Conservation (phyloP, 2,113 vertebrate species). For the Agelaius tricolor region DNA sequence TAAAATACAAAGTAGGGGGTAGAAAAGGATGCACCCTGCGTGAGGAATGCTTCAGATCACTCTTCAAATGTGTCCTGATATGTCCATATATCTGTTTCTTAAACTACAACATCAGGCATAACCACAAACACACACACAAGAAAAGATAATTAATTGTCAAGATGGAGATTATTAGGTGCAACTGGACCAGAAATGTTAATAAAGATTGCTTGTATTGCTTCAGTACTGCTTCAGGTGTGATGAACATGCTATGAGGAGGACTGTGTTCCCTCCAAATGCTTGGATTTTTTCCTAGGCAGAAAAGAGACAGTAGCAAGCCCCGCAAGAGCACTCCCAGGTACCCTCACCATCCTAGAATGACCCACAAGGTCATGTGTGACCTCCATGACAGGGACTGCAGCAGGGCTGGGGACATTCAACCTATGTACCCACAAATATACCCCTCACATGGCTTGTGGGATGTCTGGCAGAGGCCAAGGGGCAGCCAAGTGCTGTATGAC, state of each 20-base stretch:
- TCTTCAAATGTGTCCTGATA: neutral
- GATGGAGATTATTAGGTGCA: neutral
- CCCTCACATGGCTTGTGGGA: neutral
- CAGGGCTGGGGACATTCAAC: neutral
- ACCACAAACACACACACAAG: neutral
- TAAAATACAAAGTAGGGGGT: neutral
- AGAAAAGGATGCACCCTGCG: neutral
- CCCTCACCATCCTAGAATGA: neutral
- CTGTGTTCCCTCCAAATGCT: neutral
- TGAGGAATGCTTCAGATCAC: neutral
- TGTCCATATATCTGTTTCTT: neutral
- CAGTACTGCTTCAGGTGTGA: neutral
- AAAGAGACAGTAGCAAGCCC: neutral
- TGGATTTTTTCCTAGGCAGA: neutral
- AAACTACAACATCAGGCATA: neutral
- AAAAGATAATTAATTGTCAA: neutral
- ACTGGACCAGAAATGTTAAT: neutral
- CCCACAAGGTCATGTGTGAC: neutral
- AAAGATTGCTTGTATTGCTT: neutral
- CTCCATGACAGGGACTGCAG: neutral
- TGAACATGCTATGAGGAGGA: neutral
- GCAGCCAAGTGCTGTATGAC: fast-evolving
- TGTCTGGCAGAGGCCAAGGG: neutral
- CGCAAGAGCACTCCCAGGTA: neutral
- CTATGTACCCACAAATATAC: neutral